These are phyloP conservation scores for Apostichopus parvimensis DNA, from an alignment of 35 echinoderm and acorn worm genomes.

Conservation along the genomic window DNA sequence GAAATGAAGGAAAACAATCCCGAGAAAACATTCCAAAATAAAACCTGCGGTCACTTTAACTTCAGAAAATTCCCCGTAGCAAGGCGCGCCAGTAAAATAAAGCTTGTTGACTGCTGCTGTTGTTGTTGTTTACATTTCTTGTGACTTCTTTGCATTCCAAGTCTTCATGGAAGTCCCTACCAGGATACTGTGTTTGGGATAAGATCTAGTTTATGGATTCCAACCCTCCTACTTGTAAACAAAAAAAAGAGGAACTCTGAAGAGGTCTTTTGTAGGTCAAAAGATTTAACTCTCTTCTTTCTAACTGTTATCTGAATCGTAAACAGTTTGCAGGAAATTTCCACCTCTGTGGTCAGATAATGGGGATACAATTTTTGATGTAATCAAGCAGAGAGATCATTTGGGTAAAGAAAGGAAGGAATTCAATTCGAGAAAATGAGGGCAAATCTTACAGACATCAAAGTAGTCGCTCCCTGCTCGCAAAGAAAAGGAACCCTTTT, in stretches of 20 bases:
- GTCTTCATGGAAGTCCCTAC: too few relatives aligned
- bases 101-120: not conserved
- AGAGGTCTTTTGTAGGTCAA: not conserved
- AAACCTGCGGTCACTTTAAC: not conserved
- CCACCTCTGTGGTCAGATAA: conserved; percentile 2
- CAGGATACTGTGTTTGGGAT: not conserved
- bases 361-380: not conserved
- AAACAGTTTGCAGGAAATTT: not conserved
- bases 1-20: not conserved
- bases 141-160: too few relatives aligned
- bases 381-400: not conserved
- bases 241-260: not conserved
- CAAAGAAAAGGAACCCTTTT: not conserved
- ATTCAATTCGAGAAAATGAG: not conserved
- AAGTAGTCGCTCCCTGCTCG: not conserved
- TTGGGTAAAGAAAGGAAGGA: not conserved
- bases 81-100: not conserved
- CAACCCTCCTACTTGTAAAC: not conserved
- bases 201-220: not conserved
- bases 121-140: not conserved
- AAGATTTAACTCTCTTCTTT: not conserved
- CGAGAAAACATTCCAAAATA: not conserved
- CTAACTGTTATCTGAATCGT: not conserved
- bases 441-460: not conserved
- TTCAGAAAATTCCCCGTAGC: not conserved